Evolutionary conservation across 2,888 invertebrate species (phyloP).

Genomic region (Orchesella flavescens): DNA sequence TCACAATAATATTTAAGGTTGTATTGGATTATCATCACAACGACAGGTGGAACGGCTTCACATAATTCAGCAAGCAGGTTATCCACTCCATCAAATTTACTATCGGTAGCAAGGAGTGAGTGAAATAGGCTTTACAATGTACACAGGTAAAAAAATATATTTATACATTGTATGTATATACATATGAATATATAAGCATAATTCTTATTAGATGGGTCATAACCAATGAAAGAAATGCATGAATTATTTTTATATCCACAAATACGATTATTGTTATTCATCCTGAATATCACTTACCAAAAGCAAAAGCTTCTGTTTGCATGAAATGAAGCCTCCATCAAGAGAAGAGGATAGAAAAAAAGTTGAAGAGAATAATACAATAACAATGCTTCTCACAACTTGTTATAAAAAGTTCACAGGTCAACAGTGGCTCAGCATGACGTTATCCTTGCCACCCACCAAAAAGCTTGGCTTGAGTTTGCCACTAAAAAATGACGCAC

Average conservation of each 20-base stretch:
- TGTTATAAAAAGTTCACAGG: conserved; percentile 69
- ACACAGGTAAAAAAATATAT: not conserved
- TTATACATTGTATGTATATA: too few species aligned
- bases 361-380: conserved; percentile 55
- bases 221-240: conserved; percentile 42
- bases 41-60: conserved; percentile 52
- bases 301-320: conserved; percentile 46
- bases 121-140: not conserved
- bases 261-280: conserved; percentile 49
- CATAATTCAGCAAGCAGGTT: conserved; percentile 52
- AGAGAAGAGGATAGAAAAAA: conserved; percentile 14
- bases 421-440: conserved; percentile 70
- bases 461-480: conserved; percentile 67
- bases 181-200: not conserved
- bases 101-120: conserved; percentile 39
- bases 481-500: conserved; percentile 72
- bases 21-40: conserved; percentile 43
- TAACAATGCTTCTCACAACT: conserved; percentile 62
- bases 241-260: conserved; percentile 54
- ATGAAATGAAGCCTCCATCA: conserved; percentile 18
- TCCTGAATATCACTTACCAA: conserved; percentile 19
- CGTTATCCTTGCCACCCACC: conserved; percentile 71
- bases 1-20: too few species aligned
- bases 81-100: conserved; percentile 35
- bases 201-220: conserved; percentile 3